Percentiles rank a stretch among this genome's conserved stretches.
These are phyloP conservation scores for Argentina silus DNA, from an alignment of 2,797 vertebrate species.

Conservation along the genomic window DNA sequence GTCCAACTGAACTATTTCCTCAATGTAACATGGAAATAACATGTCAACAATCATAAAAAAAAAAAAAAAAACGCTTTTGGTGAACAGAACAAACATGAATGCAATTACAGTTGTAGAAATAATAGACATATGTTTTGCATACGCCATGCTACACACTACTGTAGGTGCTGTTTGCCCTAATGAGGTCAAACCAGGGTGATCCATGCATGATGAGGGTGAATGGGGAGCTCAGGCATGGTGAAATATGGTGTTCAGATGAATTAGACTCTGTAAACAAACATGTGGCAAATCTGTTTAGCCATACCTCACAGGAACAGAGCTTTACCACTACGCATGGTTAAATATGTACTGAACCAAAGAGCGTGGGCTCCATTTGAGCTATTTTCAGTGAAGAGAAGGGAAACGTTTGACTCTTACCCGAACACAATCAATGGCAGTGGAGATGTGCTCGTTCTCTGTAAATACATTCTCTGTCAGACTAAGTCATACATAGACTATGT, in stretches of 20 bases:
- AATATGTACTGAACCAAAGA: not conserved
- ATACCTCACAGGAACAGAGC: not conserved
- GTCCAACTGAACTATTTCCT: not conserved
- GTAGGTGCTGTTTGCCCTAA: not conserved
- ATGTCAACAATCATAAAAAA: too few species aligned
- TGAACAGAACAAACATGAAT: too few species aligned
- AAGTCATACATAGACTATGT: too few species aligned
- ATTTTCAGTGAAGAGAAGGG: too few species aligned
- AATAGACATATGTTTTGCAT: too few species aligned
- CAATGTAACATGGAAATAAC: not conserved
- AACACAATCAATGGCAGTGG: too few species aligned
- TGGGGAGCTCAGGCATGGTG: not conserved
- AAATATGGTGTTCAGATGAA: not conserved
- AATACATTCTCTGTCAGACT: too few species aligned
- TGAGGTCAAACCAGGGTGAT: not conserved
- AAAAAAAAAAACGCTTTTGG: not conserved
- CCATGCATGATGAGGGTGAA: not conserved
- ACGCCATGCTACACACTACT: too few species aligned
- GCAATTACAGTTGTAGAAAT: too few species aligned
- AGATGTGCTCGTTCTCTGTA: too few species aligned
- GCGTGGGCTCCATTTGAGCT: too few species aligned
- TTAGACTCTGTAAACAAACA: not conserved
- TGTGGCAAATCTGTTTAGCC: not conserved
- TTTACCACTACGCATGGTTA: not conserved
- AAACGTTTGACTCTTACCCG: too few species aligned